Base-by-base conservation (phyloP, 2,113 vertebrate species). In the Phasianus colchicus region DNA sequence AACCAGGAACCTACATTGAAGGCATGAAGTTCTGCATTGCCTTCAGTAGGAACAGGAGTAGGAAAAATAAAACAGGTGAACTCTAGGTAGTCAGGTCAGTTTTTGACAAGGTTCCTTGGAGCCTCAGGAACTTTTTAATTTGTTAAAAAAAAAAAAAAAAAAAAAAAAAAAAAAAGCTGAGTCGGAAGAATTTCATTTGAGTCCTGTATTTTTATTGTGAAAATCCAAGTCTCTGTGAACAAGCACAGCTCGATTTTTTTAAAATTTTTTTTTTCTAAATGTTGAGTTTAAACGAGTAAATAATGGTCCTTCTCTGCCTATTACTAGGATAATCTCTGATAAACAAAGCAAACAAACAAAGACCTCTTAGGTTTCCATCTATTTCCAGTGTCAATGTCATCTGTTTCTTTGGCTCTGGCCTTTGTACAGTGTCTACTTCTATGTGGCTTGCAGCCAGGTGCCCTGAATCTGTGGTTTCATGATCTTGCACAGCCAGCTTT, bases 341-440 rank as follows among this genome's bases (percentile, higher is more conserved):
- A 96, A 95, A 96, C 76, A 90, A 85, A 94, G 45, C 95, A 94
- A 94, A 43, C 60, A 95, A 96, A 88, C 78, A 91, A 81, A 96
- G 81, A 63, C 57, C 57, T 95, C 84, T 94, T 86, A 80, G 75
- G 80, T 97, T 97, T 93, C 91, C 38, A 30, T 85, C 43, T 45
- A n/a, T 89, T 96, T 94, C 71, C 72, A 67, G 6, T 32, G 60
- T 57, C 79, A 89, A 13, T 43, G 42, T 43, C 42, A 43, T 43
- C 42, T 43, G 42, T 93, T 92, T 88, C 64, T 82, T 86, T 2
- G 0, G 38, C 76, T 79, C 72, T 88, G 87, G 55, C 55, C 47
- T 88, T 89, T 74, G 64, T 80, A 77, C 87, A 80, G 78, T 47
- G 47, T 93, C 84, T 91, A 66, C 64, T 91, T 87, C 65, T 82